Percentiles rank a stretch among this genome's conserved stretches.
Conservation (phyloP, 2,113 vertebrate genomes). For the Larimichthys crocea region DNA sequence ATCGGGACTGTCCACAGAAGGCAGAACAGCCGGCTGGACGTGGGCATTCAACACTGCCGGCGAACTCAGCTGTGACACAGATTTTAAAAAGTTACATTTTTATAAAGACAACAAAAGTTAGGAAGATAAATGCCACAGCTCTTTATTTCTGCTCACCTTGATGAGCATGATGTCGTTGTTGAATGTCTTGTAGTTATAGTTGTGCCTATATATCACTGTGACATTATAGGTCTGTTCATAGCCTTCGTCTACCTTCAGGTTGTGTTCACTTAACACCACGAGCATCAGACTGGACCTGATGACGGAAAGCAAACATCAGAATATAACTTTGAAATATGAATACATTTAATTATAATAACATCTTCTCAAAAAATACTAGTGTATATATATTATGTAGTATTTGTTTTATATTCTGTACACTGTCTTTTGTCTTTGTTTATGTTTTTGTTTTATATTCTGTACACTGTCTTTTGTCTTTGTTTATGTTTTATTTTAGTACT, state of each 20-base stretch:
- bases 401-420: no score
- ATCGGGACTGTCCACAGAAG: no score
- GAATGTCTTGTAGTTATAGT: slow-evolving; percentile 68
- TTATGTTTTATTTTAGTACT: no score
- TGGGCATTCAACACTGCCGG: slow-evolving; percentile 74
- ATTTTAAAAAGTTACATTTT: neutral
- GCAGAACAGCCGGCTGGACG: slow-evolving; percentile 67
- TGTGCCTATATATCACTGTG: slow-evolving; percentile 49
- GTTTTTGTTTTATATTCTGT: no score
- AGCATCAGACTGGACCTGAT: slow-evolving; percentile 65
- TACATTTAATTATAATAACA: no score
- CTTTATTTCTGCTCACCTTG: slow-evolving; percentile 67
- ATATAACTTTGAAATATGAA: neutral
- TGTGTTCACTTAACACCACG: slow-evolving; percentile 81
- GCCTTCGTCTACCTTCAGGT: slow-evolving; percentile 62
- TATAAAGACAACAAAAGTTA: no score
- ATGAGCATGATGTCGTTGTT: slow-evolving; percentile 84
- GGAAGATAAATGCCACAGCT: no score
- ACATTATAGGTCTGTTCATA: slow-evolving; percentile 77
- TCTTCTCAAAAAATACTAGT: no score
- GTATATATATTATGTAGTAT: no score
- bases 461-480: no score
- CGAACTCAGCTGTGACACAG: slow-evolving; percentile 74
- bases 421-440: no score
- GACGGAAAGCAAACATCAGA: slow-evolving; percentile 13